Base-by-base conservation (phyloP, 2,113 vertebrate genomes). In the Pao palembangensis region DNA sequence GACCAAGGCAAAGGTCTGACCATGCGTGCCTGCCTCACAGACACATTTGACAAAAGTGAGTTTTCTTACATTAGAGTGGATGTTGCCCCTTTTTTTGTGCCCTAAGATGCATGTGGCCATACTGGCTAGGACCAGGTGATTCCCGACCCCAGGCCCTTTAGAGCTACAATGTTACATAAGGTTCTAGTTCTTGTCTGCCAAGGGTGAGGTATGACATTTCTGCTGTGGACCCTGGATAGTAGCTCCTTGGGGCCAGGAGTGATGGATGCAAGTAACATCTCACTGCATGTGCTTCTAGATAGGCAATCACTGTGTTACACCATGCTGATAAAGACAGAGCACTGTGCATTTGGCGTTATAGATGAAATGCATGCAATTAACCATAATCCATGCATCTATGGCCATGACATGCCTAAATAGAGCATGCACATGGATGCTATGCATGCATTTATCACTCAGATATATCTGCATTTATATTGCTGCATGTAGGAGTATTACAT, bases 11-110 rank as follows among this genome's bases (percentile, higher is more conserved):
- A 84, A 79, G 61, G 75, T 53, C 69, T 85, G 82, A 80, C 86
- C 82, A 91, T 92, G 86, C 69, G 80, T 68, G 76, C 86, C 81
- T 75, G 71, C 74, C 84, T 90, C 85, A 73, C 88, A 87, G 89
- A 91, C 88, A 89, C 88, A 85, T 90, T 92, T 87, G 90, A 92
- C 73, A 92, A 91, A 91, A 91, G 91, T 92, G 91, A 92, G 91
- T 92, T 83, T 83, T 78, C 72, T 82, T 64, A 48, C 81, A 78
- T 51, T 61, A 54, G 79, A 79, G 75, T 80, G 83, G 83, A 84
- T 78, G 79, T 77, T 51, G 71, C 69, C 67, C 72, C 52, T n/a
- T 67, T 62, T 61, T 75, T 65, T 72, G 69, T 68, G 63, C 63
- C 62, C 62, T 47, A 61, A 71, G 71, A 73, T 89, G 89, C 89